Percentiles rank a stretch among this genome's conserved stretches.
phyloP scores from a whole-genome alignment of 2,797 vertebrate species.

The Falco peregrinus region DNA sequence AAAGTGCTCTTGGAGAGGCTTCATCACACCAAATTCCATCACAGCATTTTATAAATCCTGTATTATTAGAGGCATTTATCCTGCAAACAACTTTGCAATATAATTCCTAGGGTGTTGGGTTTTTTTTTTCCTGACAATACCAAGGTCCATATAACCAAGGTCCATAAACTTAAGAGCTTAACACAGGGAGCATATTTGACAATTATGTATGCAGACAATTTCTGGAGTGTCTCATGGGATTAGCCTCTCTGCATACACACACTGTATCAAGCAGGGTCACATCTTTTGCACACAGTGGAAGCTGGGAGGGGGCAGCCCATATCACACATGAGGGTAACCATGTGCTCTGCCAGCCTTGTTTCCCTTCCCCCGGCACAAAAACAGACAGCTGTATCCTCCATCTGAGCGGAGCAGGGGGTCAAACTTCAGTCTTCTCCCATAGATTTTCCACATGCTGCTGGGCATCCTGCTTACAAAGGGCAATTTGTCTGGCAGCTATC shows the following conservation, averaged over 20 bases:
- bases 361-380: neutral
- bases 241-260: neutral
- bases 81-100: neutral
- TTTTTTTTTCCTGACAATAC: neutral
- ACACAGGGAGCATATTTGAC: neutral
- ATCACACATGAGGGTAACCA: neutral
- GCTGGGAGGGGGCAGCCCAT: accelerated
- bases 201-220: neutral
- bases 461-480: neutral
- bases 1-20: neutral
- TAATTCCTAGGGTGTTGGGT: neutral
- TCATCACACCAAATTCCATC: neutral
- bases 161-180: neutral
- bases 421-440: neutral
- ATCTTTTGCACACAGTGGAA: neutral
- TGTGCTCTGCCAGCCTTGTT: neutral
- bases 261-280: neutral
- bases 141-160: neutral
- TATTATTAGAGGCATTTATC: neutral
- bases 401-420: neutral
- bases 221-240: neutral
- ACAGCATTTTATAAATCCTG: neutral
- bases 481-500: accelerated
- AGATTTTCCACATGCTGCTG: neutral
- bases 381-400: neutral